Conservation (phyloP, 2,888 invertebrate genomes). For the Dioctria linearis region DNA sequence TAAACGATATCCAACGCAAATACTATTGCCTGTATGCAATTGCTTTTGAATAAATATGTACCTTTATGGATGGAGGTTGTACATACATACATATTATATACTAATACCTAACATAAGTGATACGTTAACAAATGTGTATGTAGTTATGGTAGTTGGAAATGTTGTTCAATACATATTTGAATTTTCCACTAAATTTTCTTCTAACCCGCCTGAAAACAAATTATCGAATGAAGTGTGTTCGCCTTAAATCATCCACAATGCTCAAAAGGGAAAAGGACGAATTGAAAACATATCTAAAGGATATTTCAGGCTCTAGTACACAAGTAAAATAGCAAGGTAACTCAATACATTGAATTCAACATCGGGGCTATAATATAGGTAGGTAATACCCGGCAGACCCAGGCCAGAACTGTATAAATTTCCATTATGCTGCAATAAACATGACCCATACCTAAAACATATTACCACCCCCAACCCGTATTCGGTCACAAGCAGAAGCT, state of each 20-base stretch:
- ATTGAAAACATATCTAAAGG: slow-evolving; percentile 40
- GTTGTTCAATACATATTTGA: slow-evolving; percentile 52
- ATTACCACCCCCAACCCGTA: neutral
- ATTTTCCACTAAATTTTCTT: slow-evolving; percentile 56
- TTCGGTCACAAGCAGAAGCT: neutral
- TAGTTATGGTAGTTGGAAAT: neutral
- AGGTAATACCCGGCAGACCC: slow-evolving; percentile 24
- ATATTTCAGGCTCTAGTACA: slow-evolving; percentile 36
- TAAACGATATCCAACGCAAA: neutral
- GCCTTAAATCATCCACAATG: slow-evolving; percentile 33
- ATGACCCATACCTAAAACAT: neutral
- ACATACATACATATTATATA: no score
- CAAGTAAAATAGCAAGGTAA: slow-evolving; percentile 23
- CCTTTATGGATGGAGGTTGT: neutral
- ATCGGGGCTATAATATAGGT: neutral
- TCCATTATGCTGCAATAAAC: slow-evolving; percentile 55
- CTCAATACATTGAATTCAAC: neutral
- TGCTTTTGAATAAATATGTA: neutral
- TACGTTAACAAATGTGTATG: slow-evolving; percentile 48
- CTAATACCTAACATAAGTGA: slow-evolving; percentile 5
- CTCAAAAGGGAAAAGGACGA: slow-evolving; percentile 19
- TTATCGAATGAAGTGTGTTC: slow-evolving; percentile 32
- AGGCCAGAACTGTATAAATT: slow-evolving; percentile 55
- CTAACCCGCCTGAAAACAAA: neutral
- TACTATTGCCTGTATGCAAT: neutral